Evolutionary conservation across 2,113 vertebrate genomes (phyloP), one percentile per base, ranked within the genome.

Genomic region (Cranoglanis bouderius): DNA sequence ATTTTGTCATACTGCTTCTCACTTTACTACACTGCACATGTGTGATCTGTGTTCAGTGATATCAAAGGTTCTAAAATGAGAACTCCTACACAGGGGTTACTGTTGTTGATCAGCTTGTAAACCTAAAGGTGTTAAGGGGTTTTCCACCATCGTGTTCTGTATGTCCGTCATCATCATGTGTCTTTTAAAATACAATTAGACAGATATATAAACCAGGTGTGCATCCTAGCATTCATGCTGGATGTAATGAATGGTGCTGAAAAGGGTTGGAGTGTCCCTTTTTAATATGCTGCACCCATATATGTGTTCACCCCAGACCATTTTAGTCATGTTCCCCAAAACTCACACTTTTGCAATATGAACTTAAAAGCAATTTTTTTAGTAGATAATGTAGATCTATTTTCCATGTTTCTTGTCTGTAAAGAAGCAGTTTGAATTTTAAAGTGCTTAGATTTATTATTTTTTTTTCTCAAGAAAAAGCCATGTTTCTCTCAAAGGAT

Each of bases 31-130:
- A 82, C 57, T 67, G 80, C n/a, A 55, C 35, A 29, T 40, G 77
- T 87, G 35, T 38, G 21, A 67, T 9, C 63, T 65, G 70, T 43
- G 29, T 74, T 38, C 49, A 57, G 6, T 78, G 2, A 70, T 19
- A 12, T 29, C 40, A 81, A 26, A 53, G 43, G 40, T 8, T 32
- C 7, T 12, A 82, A 72, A 70, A 18, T 4, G 16, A 72, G 65
- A 38, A 38, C 19, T 81, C 24, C 40, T 81, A 51, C 3, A 32
- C 8, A 24, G n/a, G 46, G 81, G 32, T 16, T 61, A 82, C 81
- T 40, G 80, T 81, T 81, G 78, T 82, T 82, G 81, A 88, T 70
- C 65, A 24, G 63, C 81, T 87, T 82, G 86, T 63, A 81, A 63
- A 49, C 78, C 85, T 87, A 55, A 7, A 49, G 59, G 59, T 43